phyloP scores from a whole-genome alignment of 2,888 invertebrate species.

The Hylaea fasciaria region DNA sequence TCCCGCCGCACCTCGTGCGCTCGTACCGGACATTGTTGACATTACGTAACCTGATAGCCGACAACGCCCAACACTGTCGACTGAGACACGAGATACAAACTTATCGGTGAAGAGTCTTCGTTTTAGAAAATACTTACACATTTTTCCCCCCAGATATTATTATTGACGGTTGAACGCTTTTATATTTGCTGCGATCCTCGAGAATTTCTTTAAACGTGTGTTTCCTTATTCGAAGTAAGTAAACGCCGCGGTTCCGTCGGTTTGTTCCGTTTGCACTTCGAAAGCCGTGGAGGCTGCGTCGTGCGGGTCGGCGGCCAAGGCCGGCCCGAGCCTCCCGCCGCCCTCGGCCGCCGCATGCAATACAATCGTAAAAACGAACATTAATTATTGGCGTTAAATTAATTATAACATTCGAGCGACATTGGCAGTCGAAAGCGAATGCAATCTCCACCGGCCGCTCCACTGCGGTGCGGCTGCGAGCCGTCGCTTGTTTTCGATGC shows the following conservation, averaged over 20 bases:
- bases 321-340: background rate
- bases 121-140: background rate
- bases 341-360: constrained; percentile 13
- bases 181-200: background rate
- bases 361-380: constrained; percentile 26
- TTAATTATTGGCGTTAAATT: constrained; percentile 35
- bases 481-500: constrained; percentile 14
- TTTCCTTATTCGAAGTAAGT: background rate
- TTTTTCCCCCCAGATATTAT: too few species aligned
- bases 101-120: background rate
- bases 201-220: background rate
- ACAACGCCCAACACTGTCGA: background rate
- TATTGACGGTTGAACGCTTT: background rate
- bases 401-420: constrained; percentile 36
- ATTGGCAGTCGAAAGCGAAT: constrained; percentile 40
- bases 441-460: constrained; percentile 12
- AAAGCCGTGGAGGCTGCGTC: constrained; percentile 10
- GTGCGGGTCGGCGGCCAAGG: constrained; percentile 40
- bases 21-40: background rate
- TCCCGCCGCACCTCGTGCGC: background rate
- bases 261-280: constrained; percentile 34
- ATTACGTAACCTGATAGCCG: background rate
- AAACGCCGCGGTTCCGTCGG: background rate
- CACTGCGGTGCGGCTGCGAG: background rate
- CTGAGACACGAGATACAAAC: too few species aligned